These are phyloP conservation scores for Tinea pellionella DNA, from an alignment of 2,888 invertebrate genomes.

Conservation along the genomic window DNA sequence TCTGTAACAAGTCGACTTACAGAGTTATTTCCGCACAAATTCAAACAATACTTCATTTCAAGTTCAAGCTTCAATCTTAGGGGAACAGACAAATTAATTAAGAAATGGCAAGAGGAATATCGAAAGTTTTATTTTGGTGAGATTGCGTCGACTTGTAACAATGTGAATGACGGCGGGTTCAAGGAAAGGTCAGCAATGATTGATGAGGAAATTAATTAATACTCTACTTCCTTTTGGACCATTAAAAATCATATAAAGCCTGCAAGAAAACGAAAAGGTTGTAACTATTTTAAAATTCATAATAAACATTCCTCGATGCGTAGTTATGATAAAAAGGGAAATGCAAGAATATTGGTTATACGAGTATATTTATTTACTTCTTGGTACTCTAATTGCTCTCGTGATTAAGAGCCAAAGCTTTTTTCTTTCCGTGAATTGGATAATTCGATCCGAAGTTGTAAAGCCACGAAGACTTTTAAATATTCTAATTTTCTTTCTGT, in stretches of 20 bases:
- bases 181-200: slow-evolving; percentile 47
- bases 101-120: slow-evolving; percentile 14
- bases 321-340: too few species aligned
- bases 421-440: not conserved
- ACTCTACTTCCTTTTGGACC: slow-evolving; percentile 47
- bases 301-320: not conserved
- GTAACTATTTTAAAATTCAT: not conserved
- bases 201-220: slow-evolving; percentile 58
- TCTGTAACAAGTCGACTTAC: not conserved
- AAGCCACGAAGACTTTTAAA: slow-evolving; percentile 24
- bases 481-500: slow-evolving; percentile 34
- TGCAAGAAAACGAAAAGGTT: not conserved
- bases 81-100: slow-evolving; percentile 12
- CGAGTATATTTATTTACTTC: not conserved
- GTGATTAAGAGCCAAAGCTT: not conserved
- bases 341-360: too few species aligned
- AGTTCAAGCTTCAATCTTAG: not conserved
- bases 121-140: slow-evolving; percentile 17
- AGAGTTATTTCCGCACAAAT: not conserved
- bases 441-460: slow-evolving; percentile 13
- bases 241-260: slow-evolving; percentile 26
- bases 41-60: not conserved
- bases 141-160: slow-evolving; percentile 33
- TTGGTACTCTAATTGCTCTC: not conserved
- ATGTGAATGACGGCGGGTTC: slow-evolving; percentile 48